Base-by-base conservation (phyloP, 2,888 invertebrate species). In the Agapetus fuscipes region DNA sequence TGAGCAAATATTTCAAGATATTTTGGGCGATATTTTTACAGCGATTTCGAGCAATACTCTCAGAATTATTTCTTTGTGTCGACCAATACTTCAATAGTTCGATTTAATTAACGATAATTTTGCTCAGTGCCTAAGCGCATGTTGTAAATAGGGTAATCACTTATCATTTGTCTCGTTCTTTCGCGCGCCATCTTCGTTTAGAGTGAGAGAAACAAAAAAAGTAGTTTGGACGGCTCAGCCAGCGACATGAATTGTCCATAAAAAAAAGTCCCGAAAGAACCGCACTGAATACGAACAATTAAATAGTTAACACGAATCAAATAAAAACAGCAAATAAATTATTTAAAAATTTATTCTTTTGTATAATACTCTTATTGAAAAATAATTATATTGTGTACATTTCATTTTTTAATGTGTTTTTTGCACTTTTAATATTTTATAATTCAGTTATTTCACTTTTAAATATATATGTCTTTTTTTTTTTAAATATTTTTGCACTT, bases 221-320 rank as follows among this genome's bases (percentile, higher is more conserved):
- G 35, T 16, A 11, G 38, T 33, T 43, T n/a, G n/a, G 48, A 48
- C 48, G 45, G 33, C 40, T 37, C 37, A 42, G 32, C 45, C 37
- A 48, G 47, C 34, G 37, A 9, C 5, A 9, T 28, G 17, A n/a
- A 28, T 28, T 20, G 4, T 20, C n/a, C 34, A 13, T 34, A 13
- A 37, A 28, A 37, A 35, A 17, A 31, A 35, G 48, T 48, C 48
- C 48, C 48, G 13, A 43, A 47, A 42, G 39, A 48, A 48, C 48
- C 48, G 48, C 48, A 48, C 48, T 48, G 45, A 48, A 41, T 35
- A 47, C 41, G 43, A 39, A 30, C 46, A 38, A 34, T 16, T 26
- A 16, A 33, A 30, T 11, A 16, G 31, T 24, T 14, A 39, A 44
- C 39, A 46, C 42, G 26, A 45, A 42, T 42, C 34, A 34, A 39